Conservation (phyloP, 2,797 vertebrate genomes). For the Tympanoctomys barrerae region DNA sequence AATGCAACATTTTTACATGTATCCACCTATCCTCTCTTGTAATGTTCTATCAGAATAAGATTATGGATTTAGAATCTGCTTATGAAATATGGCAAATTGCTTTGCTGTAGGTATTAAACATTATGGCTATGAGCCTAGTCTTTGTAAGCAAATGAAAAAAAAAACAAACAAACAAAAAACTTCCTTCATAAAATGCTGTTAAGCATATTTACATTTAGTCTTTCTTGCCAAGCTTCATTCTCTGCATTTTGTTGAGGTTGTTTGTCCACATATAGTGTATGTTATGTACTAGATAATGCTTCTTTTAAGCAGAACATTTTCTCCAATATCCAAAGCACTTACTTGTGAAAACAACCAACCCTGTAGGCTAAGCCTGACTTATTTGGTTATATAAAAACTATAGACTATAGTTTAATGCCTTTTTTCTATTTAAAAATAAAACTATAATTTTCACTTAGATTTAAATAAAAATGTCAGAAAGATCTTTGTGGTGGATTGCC, state of each 20-base stretch:
- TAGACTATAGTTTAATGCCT: not conserved
- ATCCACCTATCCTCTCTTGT: not conserved
- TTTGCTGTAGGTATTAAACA: not conserved
- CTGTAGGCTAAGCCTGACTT: not conserved
- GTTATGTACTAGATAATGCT: fast-evolving
- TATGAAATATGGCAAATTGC: not conserved
- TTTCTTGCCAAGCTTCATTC: not conserved
- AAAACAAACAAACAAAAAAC: not conserved
- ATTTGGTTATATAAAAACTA: not conserved
- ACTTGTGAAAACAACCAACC: not conserved
- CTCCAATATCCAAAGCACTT: not conserved
- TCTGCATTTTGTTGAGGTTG: not conserved
- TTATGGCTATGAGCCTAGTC: not conserved
- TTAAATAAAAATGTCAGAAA: not conserved
- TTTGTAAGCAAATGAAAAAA: not conserved
- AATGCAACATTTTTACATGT: not conserved
- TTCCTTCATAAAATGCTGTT: constrained; percentile 37
- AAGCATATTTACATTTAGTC: not conserved
- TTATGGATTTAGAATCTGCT: not conserved
- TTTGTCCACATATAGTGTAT: fast-evolving
- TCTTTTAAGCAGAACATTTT: not conserved
- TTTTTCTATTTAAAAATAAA: constrained; percentile 12
- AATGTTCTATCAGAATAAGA: not conserved
- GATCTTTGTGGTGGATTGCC: not conserved
- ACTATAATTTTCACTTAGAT: not conserved